Evolutionary conservation across 37 sponge, comb jelly and placozoan species (phyloP), one percentile per base, ranked within the genome.

Genomic region (Spongia lamella): DNA sequence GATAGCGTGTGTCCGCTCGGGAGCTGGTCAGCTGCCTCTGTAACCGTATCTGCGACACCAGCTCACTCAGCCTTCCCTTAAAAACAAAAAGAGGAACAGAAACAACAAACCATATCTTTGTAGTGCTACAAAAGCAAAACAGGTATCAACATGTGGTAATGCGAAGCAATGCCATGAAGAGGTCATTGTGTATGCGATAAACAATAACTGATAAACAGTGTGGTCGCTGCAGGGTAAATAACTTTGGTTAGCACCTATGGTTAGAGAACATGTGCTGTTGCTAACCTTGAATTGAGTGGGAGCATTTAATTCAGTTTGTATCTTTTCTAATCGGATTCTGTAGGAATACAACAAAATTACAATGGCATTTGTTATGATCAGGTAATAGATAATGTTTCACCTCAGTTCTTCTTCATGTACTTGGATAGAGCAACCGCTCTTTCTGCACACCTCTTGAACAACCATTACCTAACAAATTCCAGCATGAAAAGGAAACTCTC

Each of bases 401-500:
- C 94, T 86, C 47, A 97, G 78, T 24, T 78, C 81, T 57, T 97
- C 98, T 59, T 97, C 98, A 22, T 92, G 90, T 63, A 86, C 85
- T 40, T 92, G 95, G 26, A 97, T 73, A 29, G 98, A 90, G 39
- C 80, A 89, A n/a, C 98, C 98, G 51, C 81, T 66, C 71, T 94
- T 97, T 31, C 95, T 80, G 15, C 77, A 53, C 3, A 84, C 66
- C 75, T 97, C 98, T 64, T 94, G 95, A 31, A 72, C 83, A 20
- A 94, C 95, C 95, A 97, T 94, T 13, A 97, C 88, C 92, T 92
- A 68, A 37, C 64, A 11, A 37, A 86, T 24, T 35, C 78, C 70
- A 22, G 5, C 4, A 54, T 16, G 22, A 50, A 14, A 36, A 29
- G 19, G 39, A 11, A 35, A 29, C 39, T 24, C 21, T 24, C 16